Conservation (phyloP, 2,888 invertebrate genomes). For the Trichogramma evanescens region DNA sequence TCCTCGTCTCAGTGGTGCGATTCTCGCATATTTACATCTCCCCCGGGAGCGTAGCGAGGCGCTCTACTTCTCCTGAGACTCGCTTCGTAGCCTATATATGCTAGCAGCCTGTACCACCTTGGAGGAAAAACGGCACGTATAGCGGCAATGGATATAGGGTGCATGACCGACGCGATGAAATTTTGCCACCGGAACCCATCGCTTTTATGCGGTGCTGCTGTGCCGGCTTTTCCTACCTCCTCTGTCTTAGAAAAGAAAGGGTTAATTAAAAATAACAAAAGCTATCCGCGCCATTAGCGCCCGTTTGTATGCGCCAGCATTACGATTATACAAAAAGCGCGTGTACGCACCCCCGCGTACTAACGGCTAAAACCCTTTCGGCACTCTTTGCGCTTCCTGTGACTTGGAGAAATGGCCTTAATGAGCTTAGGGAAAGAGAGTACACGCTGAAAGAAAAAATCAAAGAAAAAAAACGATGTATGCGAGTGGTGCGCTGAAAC, state of each 20-base stretch:
- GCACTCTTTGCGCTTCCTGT: too few relatives aligned
- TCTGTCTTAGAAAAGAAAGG: conserved; percentile 41
- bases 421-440: conserved; percentile 25
- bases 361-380: too few relatives aligned
- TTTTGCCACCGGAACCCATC: background rate
- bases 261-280: conserved; percentile 50
- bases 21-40: conserved; percentile 46
- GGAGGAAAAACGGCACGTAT: conserved; percentile 19
- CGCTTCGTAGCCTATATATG: too few relatives aligned
- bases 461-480: background rate
- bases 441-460: background rate
- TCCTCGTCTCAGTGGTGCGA: conserved; percentile 42
- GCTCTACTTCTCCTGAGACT: too few relatives aligned
- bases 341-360: too few relatives aligned
- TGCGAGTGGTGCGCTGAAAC: conserved; percentile 7
- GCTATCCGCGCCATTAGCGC: conserved; percentile 47
- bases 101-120: conserved; percentile 7
- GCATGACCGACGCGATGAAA: background rate
- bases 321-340: conserved; percentile 35
- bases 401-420: conserved; percentile 25
- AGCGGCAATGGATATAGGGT: conserved; percentile 16
- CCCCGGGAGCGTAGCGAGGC: conserved; percentile 32
- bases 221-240: conserved; percentile 1
- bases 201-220: conserved; percentile 10
- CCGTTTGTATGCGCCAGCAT: conserved; percentile 46